Evolutionary conservation across 2,113 vertebrate species (phyloP).

Genomic region (Nesogale talazaci): DNA sequence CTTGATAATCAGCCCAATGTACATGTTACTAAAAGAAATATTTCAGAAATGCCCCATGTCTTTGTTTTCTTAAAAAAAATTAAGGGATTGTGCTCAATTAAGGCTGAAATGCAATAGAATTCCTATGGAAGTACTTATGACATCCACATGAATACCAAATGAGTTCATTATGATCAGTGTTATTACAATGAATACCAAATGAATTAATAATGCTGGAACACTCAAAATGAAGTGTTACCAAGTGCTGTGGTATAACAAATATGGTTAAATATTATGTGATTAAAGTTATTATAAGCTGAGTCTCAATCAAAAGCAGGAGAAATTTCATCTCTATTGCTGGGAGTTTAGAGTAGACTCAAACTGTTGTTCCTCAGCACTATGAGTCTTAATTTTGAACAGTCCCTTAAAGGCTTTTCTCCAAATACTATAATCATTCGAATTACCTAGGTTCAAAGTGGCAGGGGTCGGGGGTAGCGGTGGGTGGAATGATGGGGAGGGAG

Average conservation of each 20-base stretch:
- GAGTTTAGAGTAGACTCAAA: constrained; percentile 49
- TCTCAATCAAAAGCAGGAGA: constrained; percentile 75
- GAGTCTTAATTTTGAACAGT: constrained; percentile 37
- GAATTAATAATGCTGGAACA: constrained; percentile 84
- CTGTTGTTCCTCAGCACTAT: constrained; percentile 32
- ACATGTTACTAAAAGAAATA: constrained; percentile 73
- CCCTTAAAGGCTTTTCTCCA: constrained; percentile 42
- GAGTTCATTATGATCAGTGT: constrained; percentile 85
- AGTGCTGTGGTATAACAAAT: constrained; percentile 70
- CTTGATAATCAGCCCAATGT: constrained; percentile 62
- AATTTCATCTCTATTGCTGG: constrained; percentile 59
- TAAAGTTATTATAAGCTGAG: constrained; percentile 73
- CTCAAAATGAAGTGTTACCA: constrained; percentile 82
- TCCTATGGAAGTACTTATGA: constrained; percentile 79
- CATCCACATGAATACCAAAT: constrained; percentile 80
- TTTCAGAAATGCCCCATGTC: constrained; percentile 63
- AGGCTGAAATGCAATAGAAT: constrained; percentile 81
- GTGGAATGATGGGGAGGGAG: not conserved
- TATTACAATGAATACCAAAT: constrained; percentile 84
- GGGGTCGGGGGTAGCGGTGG: constrained; percentile 20
- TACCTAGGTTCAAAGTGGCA: constrained; percentile 45
- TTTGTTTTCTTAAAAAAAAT: constrained; percentile 66
- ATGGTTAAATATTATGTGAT: constrained; percentile 80
- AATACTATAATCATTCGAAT: constrained; percentile 59
- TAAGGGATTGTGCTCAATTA: constrained; percentile 83